Evolutionary conservation across 2,888 invertebrate genomes (phyloP), one percentile per base, ranked within the genome.

Genomic region (Synergus gifuensis): DNA sequence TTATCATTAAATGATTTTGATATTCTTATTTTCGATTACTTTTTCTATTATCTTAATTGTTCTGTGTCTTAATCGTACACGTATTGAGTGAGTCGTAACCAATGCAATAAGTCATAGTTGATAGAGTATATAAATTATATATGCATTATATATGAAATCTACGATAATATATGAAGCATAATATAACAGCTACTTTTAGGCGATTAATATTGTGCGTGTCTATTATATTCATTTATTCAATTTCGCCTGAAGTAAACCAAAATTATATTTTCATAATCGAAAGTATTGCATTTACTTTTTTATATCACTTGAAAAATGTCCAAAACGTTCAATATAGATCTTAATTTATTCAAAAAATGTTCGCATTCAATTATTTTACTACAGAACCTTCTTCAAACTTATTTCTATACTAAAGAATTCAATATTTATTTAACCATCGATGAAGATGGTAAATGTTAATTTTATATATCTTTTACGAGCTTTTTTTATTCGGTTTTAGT

Each of bases 81-180:
- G 73, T 73, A 54, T 73, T 73, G 73, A 54, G 69, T 69, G 49
- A 54, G 18, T 46, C 22, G 22, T 67, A 44, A 44, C 67, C 67
- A 67, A 67, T 73, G 73, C 54, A 73, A 73, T 73, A 73, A 73
- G 73, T 73, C 73, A 73, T 73, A 73, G 49, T 73, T 54, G 28
- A 73, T 54, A 54, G 54, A 73, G 54, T 36, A 73, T 28, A 69
- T 69, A 49, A 49, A 69, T 49, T 49, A 69, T 69, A 49, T 69
- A 69, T 49, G n/a, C 16, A 40, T 40, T 36, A 36, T 36, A 36
- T 36, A 36, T 49, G 54, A 73, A 36, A 73, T 73, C 54, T 73
- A 73, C 54, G 73, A 73, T 73, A 73, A 73, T 73, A 73, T 73
- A 73, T 73, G n/a, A 73, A 54, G 36, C 54, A 54, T 73, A 73